Conservation (phyloP, 2,888 invertebrate species). For the Netelia inedita region DNA sequence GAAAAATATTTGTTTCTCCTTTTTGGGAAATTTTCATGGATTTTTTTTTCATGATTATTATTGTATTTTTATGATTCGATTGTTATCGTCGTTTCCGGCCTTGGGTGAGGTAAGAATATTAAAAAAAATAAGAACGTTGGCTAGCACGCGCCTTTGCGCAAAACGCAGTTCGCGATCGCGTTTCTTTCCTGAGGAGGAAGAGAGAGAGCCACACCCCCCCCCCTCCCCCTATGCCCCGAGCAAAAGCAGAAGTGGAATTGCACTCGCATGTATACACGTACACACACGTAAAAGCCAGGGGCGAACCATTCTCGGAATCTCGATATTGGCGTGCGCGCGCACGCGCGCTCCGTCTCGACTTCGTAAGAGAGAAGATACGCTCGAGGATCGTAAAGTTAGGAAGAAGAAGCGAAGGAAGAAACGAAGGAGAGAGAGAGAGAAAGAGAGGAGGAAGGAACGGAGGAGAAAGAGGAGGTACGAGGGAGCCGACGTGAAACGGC, state of each 20-base stretch:
- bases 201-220: neutral
- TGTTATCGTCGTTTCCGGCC: conserved; percentile 17
- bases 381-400: conserved; percentile 62
- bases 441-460: neutral
- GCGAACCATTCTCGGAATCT: conserved; percentile 62
- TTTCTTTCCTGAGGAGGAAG: conserved; percentile 16
- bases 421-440: neutral
- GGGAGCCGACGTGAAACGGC: conserved; percentile 55
- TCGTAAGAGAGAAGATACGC: conserved; percentile 40
- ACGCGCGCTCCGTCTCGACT: conserved; percentile 26
- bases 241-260: conserved; percentile 27
- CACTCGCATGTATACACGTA: neutral
- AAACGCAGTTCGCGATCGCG: conserved; percentile 17
- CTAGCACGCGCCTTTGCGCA: conserved; percentile 22
- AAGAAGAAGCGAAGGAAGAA: conserved; percentile 54
- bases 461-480: neutral
- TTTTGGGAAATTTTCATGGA: neutral
- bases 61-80: neutral
- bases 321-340: conserved; percentile 28
- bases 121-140: neutral
- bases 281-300: conserved; percentile 45
- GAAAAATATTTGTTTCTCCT: neutral
- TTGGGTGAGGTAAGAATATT: neutral
- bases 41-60: neutral
- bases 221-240: neutral